Evolutionary conservation across 1,140 invertebrate genomes (phyloP).

Genomic region (Eueides isabella): DNA sequence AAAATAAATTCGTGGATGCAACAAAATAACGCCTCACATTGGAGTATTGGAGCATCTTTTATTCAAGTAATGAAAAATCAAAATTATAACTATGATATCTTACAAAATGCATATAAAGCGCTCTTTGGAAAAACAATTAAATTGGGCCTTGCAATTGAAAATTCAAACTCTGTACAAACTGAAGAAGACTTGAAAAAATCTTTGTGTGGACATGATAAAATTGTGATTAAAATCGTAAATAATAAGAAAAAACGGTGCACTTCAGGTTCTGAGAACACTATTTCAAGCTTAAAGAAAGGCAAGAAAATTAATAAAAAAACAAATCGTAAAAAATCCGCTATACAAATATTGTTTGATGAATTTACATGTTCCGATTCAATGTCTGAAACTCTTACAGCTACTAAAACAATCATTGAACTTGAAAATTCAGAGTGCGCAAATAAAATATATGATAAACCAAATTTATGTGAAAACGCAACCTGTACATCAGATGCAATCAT

Average conservation of each 20-base stretch:
- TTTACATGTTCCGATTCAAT: background rate
- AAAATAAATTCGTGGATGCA: background rate
- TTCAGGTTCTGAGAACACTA: background rate
- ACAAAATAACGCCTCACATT: background rate
- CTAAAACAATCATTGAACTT: background rate
- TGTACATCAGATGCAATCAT: background rate
- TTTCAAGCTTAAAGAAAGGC: background rate
- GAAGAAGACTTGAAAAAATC: background rate
- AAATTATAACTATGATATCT: background rate
- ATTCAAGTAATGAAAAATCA: background rate
- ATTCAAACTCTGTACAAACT: background rate
- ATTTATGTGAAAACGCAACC: background rate
- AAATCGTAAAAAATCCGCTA: background rate
- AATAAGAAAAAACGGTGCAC: background rate
- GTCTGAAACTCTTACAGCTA: background rate
- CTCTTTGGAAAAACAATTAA: background rate
- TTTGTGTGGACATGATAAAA: background rate
- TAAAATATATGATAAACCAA: background rate
- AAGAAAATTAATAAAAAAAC: background rate
- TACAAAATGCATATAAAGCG: background rate
- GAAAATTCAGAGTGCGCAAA: no score
- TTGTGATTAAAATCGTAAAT: background rate
- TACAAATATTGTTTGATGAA: background rate
- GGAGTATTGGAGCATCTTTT: background rate
- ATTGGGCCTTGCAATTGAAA: background rate